Percentiles rank a stretch among this genome's conserved stretches.
These are phyloP conservation scores for Calyptommatus sinebrachiatus DNA, from an alignment of 2,113 vertebrate species.

Conservation along the genomic window DNA sequence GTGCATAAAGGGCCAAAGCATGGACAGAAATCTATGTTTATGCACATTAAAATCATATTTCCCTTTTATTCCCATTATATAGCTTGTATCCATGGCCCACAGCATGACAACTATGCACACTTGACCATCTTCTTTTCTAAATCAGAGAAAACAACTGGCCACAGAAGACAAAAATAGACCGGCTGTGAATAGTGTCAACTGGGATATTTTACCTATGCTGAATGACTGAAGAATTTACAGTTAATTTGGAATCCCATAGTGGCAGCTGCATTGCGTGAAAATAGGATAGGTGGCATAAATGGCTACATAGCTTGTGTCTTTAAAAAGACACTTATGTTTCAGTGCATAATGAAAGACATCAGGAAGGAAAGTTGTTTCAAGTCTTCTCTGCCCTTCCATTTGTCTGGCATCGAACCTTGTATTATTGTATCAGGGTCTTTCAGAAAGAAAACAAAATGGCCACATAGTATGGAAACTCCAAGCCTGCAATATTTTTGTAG, in stretches of 20 bases:
- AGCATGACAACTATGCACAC: too few relatives aligned
- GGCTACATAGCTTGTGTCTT: background rate
- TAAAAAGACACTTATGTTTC: conserved; percentile 28
- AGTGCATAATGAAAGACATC: background rate
- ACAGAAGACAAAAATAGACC: conserved; percentile 30
- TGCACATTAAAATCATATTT: too few relatives aligned
- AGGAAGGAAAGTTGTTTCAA: conserved; percentile 17
- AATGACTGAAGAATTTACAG: conserved; percentile 27
- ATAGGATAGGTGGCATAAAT: conserved; percentile 13
- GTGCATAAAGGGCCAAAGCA: too few relatives aligned
- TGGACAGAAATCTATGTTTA: too few relatives aligned
- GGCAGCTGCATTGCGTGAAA: conserved; percentile 45
- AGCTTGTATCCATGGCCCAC: too few relatives aligned
- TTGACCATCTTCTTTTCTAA: conserved; percentile 6
- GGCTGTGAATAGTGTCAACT: conserved; percentile 12
- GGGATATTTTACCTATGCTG: conserved; percentile 16
- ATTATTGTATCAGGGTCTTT: background rate
- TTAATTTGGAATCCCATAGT: conserved; percentile 28
- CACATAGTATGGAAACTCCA: background rate
- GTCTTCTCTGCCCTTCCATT: conserved; percentile 22
- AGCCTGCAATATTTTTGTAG: background rate
- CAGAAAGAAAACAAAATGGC: conserved; percentile 2
- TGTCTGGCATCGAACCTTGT: background rate
- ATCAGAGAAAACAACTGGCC: conserved; percentile 23
- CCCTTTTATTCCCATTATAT: too few relatives aligned